Base-by-base conservation (phyloP, 2,797 vertebrate genomes). In the Callimico goeldii region DNA sequence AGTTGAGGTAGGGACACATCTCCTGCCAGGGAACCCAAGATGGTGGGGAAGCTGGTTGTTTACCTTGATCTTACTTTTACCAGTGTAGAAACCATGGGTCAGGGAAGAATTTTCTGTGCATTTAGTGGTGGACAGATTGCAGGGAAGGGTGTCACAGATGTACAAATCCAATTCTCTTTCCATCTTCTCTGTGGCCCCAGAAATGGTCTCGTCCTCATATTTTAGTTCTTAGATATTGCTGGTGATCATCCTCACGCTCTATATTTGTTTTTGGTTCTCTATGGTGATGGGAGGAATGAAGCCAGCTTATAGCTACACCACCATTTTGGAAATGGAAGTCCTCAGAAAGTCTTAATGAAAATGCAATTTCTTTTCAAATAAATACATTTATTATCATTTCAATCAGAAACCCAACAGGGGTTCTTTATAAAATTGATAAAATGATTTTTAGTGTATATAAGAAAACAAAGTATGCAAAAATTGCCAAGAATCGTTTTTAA, bases 331-430 rank as follows among this genome's bases (percentile, higher is more conserved):
- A 55, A 7, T 55, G 52, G 77, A 36, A 80, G 50, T 80, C 22
- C 77, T 36, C 79, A 36, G 61, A 48, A 85, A n/a, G 39, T 58
- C 24, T 93, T 90, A 52, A 72, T 72, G 77, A 87, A 93, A 90
- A 77, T 82, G 11, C 20, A 81, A 64, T 19, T 90, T 14, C 30
- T 76, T 95, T 90, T 15, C 48, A 97, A 88, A 75, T 85, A 87
- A 91, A 57, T 87, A 50, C 61, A 80, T 50, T 88, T 50, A 77
- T 86, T 76, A 8, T 7, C 94, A 58, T 96, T 93, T 97, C 55
- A 87, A 72, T 52, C 2, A 88, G 77, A 73, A 95, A 72, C 8
- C 15, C 9, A 84, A 79, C 7, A n/a, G 14, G 3, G 30, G 80
- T 93, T 75, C 22, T 88, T 88, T 90, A 72, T 43, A 64, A 72